Evolutionary conservation across 2,797 vertebrate species (phyloP), one percentile per base, ranked within the genome.

Genomic region (Tympanoctomys barrerae): DNA sequence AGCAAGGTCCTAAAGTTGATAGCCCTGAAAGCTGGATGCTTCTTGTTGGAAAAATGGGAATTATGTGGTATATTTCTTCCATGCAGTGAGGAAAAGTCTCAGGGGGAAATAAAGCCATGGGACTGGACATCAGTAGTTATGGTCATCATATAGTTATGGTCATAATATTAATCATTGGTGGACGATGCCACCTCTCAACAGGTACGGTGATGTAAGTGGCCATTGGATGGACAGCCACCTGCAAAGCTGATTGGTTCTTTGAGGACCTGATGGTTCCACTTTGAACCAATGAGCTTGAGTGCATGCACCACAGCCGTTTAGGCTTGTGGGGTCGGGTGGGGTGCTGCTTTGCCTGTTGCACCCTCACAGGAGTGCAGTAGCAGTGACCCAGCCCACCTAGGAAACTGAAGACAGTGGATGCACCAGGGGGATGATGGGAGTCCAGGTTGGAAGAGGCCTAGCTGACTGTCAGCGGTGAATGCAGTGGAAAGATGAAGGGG

Each of bases 201-300:
- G 68, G 59, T 73, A 81, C 71, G 36, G 84, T 28, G 39, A 90
- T 73, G 21, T 93, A 64, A 92, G 82, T 93, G 84, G 39, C 96
- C 90, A 81, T 96, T 87, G 84, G 93, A 82, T 71, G 82, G 90
- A 90, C 87, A 79, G 91, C 83, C 52, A 77, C 49, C 61, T 94
- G 84, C 91, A 89, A 54, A 93, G 87, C 90, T 92, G 91, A 97
- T 98, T 97, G 97, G 97, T 42, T 97, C 88, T 57, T 96, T 84
- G 88, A 95, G 87, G 78, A 94, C 36, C 87, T 83, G 73, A 81
- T 93, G 82, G 93, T 95, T 90, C 85, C 79, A 95, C 96, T 97
- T 96, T 73, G 87, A 96, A 89, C 97, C 97, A 98, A 97, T 97
- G 87, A 97, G 96, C 54, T 2, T 21, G 33, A 42, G 42, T 87